Conservation (phyloP, 2,113 vertebrate genomes). For the Himantopus leucocephalus region DNA sequence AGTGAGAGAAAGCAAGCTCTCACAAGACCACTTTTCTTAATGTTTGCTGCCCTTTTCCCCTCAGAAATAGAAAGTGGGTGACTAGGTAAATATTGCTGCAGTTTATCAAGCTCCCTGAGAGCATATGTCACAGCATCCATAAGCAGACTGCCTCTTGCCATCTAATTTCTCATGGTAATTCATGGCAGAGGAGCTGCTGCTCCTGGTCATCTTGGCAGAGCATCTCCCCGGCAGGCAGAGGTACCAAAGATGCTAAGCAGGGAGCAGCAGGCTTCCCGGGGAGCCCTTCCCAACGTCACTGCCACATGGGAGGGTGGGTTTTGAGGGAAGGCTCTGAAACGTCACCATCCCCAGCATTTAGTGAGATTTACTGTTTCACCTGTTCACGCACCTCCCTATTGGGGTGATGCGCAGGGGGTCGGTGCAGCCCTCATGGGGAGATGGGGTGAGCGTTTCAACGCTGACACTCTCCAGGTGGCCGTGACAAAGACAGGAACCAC, state of each 20-base stretch:
- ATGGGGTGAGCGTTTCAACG: rapidly evolving
- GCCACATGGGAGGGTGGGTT: background rate
- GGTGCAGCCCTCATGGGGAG: background rate
- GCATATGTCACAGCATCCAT: background rate
- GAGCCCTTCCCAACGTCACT: background rate
- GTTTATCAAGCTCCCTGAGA: background rate
- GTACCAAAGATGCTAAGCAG: background rate
- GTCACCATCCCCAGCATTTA: background rate
- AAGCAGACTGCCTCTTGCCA: background rate
- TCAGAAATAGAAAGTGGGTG: background rate
- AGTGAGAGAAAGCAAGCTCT: background rate
- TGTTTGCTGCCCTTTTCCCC: background rate
- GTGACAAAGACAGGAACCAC: background rate
- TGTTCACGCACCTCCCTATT: rapidly evolving
- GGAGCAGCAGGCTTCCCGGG: background rate
- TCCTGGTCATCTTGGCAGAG: background rate
- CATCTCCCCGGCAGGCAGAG: background rate
- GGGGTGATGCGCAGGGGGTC: rapidly evolving
- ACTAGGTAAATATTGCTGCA: background rate
- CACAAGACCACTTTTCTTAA: background rate
- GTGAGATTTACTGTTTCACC: background rate
- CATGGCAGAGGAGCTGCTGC: background rate
- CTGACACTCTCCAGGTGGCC: background rate
- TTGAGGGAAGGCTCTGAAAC: background rate
- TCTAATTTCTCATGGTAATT: background rate